These are phyloP conservation scores for Euschistus heros DNA, from an alignment of 1,140 invertebrate species.

Conservation along the genomic window DNA sequence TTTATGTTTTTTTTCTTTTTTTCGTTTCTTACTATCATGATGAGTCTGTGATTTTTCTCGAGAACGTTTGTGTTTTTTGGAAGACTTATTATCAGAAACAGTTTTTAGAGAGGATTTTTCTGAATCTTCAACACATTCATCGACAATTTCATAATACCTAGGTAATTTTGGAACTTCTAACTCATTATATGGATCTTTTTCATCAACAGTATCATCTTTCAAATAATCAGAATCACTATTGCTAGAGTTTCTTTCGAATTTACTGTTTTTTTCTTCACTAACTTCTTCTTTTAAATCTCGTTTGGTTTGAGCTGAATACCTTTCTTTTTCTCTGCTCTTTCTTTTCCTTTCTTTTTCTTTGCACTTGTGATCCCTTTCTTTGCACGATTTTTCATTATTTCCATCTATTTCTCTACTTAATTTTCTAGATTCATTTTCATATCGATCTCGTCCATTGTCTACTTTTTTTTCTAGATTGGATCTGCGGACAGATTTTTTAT, in stretches of 20 bases:
- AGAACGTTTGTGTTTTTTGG: constrained; percentile 2
- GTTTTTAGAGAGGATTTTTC: neutral
- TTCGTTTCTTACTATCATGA: constrained; percentile 10
- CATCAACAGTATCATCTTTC: constrained; percentile 6
- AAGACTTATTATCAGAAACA: constrained; percentile 6
- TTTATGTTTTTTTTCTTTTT: constrained; percentile 18
- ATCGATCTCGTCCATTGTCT: neutral
- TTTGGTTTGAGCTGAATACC: neutral
- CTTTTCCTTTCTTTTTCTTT: neutral
- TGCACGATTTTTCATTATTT: neutral
- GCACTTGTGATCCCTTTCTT: neutral
- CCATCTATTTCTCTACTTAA: neutral
- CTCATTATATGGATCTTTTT: neutral
- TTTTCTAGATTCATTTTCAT: neutral
- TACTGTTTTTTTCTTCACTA: neutral
- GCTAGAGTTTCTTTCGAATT: neutral
- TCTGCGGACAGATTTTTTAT: neutral
- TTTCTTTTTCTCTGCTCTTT: constrained; percentile 1
- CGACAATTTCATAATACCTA: neutral
- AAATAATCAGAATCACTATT: neutral
- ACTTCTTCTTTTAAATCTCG: neutral
- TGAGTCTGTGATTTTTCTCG: constrained; percentile 5
- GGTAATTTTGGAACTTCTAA: neutral
- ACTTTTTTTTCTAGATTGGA: neutral
- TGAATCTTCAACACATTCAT: neutral